phyloP scores from a whole-genome alignment of 2,113 vertebrate species.

The Triplophysa rosa region DNA sequence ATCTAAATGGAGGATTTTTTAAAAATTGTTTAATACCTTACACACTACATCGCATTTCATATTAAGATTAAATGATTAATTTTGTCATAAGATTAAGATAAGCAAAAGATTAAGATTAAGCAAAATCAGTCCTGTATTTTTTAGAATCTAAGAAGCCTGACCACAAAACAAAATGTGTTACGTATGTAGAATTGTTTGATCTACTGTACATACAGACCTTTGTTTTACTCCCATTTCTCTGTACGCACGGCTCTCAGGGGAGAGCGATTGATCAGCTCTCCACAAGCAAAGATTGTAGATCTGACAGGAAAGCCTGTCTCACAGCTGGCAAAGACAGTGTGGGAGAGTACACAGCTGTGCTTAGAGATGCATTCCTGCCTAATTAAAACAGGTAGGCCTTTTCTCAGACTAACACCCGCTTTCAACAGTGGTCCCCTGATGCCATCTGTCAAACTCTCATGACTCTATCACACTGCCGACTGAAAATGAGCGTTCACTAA shows the following conservation, averaged over 20 bases:
- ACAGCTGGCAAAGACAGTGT: constrained; percentile 52
- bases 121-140: not conserved
- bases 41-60: too few species aligned
- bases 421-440: constrained; percentile 42
- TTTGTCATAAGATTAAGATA: too few species aligned
- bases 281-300: constrained; percentile 45
- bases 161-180: constrained; percentile 2
- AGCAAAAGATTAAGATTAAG: too few species aligned
- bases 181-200: constrained; percentile 1
- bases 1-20: too few species aligned
- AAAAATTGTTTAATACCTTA: too few species aligned
- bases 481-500: constrained; percentile 16
- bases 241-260: constrained; percentile 35
- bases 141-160: not conserved
- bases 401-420: constrained; percentile 25
- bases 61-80: too few species aligned
- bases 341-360: constrained; percentile 53
- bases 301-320: constrained; percentile 53
- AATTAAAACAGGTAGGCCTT: constrained; percentile 59
- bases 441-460: constrained; percentile 50
- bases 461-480: constrained; percentile 47
- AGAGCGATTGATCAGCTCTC: constrained; percentile 50
- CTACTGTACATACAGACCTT: constrained; percentile 10
- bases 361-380: constrained; percentile 54
- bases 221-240: constrained; percentile 28